A percentile compares a stretch with the other conserved stretches of the same genome.
phyloP scores from a whole-genome alignment of 2,888 invertebrate species.

The Aethes cnicana region DNA sequence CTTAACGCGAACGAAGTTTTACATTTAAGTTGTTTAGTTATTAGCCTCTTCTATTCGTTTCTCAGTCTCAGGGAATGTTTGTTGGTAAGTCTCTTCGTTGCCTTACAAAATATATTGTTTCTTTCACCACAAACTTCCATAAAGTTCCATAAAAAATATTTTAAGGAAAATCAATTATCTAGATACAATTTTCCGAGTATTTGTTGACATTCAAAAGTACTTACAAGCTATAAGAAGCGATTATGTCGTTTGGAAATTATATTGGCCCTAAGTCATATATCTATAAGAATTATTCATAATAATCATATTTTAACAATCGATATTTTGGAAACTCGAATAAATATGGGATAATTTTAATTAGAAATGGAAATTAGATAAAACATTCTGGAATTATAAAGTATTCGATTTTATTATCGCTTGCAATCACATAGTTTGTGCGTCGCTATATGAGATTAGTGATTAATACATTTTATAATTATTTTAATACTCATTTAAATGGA shows the following conservation, averaged over 20 bases:
- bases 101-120: slow-evolving; percentile 74
- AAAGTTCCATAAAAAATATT: slow-evolving; percentile 76
- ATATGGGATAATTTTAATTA: slow-evolving; percentile 17
- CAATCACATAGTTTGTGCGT: slow-evolving; percentile 34
- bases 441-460: slow-evolving; percentile 15
- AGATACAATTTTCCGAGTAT: slow-evolving; percentile 43
- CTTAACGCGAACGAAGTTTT: slow-evolving; percentile 20
- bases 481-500: slow-evolving; percentile 26
- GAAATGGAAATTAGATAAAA: slow-evolving; percentile 8
- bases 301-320: slow-evolving; percentile 13
- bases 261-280: slow-evolving; percentile 45
- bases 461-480: slow-evolving; percentile 12
- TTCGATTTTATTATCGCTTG: slow-evolving; percentile 27
- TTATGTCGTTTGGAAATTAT: slow-evolving; percentile 48
- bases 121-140: slow-evolving; percentile 58
- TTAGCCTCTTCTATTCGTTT: slow-evolving; percentile 71
- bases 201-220: slow-evolving; percentile 53
- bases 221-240: slow-evolving; percentile 69
- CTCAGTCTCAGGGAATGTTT: slow-evolving; percentile 81
- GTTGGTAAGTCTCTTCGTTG: slow-evolving; percentile 81
- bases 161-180: slow-evolving; percentile 62
- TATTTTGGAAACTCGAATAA: slow-evolving; percentile 18
- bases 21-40: slow-evolving; percentile 56
- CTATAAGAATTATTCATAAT: slow-evolving; percentile 14
- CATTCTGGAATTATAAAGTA: slow-evolving; percentile 8